These are phyloP conservation scores for Sterna hirundo DNA, from an alignment of 2,113 vertebrate species.

Conservation along the genomic window DNA sequence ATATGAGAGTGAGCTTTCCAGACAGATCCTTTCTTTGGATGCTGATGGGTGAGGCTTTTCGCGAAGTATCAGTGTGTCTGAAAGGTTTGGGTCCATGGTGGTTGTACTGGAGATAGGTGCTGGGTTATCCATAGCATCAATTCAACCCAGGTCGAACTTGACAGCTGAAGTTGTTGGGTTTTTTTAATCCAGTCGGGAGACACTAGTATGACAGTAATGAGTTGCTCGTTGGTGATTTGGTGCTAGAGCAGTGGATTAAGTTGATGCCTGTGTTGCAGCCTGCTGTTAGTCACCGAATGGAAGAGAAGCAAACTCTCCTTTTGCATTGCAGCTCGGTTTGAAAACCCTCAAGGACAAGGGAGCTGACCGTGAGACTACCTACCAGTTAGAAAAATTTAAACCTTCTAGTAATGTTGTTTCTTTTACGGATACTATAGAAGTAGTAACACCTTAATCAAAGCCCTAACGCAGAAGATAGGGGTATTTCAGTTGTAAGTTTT, in stretches of 20 bases:
- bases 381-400: neutral
- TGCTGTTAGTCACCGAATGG: neutral
- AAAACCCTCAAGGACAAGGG: neutral
- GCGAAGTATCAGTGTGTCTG: neutral
- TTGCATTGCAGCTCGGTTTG: neutral
- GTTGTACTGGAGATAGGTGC: accelerated
- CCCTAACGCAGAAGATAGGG: neutral
- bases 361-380: neutral
- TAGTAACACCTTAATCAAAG: neutral
- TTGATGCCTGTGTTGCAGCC: neutral
- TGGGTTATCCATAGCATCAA: neutral
- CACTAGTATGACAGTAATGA: neutral
- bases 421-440: neutral
- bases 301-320: neutral
- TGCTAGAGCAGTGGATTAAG: neutral
- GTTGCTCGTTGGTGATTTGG: neutral
- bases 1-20: neutral
- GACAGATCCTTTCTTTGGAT: neutral
- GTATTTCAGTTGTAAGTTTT: neutral
- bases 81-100: neutral
- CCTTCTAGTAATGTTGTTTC: neutral
- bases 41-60: neutral
- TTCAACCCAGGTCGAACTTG: neutral
- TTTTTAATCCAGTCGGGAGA: neutral
- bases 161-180: neutral